phyloP scores from a whole-genome alignment of 1,140 invertebrate species.

The Orius insidiosus region DNA sequence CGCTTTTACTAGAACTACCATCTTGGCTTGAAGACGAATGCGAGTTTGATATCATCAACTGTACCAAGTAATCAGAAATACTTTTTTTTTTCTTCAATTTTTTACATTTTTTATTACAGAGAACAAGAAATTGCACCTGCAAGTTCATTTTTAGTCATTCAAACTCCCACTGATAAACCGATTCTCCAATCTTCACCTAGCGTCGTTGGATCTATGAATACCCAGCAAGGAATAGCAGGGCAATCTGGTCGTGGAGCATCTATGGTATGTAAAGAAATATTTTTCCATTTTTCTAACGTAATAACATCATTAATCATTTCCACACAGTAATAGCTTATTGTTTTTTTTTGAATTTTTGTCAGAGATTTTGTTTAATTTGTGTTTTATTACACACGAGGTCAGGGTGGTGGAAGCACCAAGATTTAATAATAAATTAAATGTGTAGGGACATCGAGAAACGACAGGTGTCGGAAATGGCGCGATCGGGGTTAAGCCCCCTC shows the following conservation, averaged over 20 bases:
- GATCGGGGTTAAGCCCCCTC: slow-evolving; percentile 11
- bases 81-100: not conserved
- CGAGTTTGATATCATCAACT: slow-evolving; percentile 81
- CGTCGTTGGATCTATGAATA: slow-evolving; percentile 30
- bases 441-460: slow-evolving; percentile 11
- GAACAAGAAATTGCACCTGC: slow-evolving; percentile 43
- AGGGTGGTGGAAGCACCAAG: not conserved
- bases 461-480: slow-evolving; percentile 4
- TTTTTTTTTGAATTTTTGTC: no score
- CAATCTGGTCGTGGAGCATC: slow-evolving; percentile 74
- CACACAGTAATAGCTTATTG: slow-evolving; percentile 12
- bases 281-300: not conserved
- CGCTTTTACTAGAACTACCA: slow-evolving; percentile 69
- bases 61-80: slow-evolving; percentile 73
- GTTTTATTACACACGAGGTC: not conserved
- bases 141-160: slow-evolving; percentile 81
- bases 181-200: slow-evolving; percentile 14
- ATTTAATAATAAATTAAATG: slow-evolving; percentile 4
- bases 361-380: no score
- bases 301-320: slow-evolving; percentile 5
- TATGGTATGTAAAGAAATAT: slow-evolving; percentile 57
- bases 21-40: slow-evolving; percentile 89
- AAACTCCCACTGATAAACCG: slow-evolving; percentile 60
- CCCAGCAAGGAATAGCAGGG: slow-evolving; percentile 47
- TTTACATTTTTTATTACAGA: slow-evolving; percentile 23